Evolutionary conservation across 2,113 vertebrate species (phyloP), one percentile per base, ranked within the genome.

Genomic region (Corynorhinus townsendii): DNA sequence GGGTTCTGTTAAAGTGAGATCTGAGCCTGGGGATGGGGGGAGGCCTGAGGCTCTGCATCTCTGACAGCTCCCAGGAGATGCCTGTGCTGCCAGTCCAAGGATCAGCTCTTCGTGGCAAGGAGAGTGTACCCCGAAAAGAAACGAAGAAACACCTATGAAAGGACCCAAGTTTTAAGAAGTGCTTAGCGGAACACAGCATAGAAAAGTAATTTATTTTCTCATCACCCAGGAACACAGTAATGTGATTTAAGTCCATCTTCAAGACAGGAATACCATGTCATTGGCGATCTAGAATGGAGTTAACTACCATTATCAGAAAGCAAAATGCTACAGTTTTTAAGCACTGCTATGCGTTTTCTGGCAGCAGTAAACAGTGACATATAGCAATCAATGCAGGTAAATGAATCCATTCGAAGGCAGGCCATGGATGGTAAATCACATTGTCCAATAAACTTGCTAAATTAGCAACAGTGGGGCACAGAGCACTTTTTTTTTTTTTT

Each of bases 151-250:
- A 92, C 30, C 45, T 16, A 3, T 71, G 47, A 88, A 96, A 97
- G 84, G 79, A 40, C 1, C 68, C 56, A 56, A 66, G 76, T 88
- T 93, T 89, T 87, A 97, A 95, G 52, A 96, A 94, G 15, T 62
- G 12, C n/a, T 81, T 92, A 64, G 91, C 68, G 86, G 71, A 91
- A 96, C 96, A 76, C 2, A 0, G 86, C 45, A 79, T 19, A 92
- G 80, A 96, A 92, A 98, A 88, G 95, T 89, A 47, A 98, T 97
- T 97, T 97, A 94, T 96, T 97, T 97, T 97, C 54, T 96, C 91
- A 95, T 95, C 90, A 89, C 17, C 33, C 14, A 85, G 62, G 47
- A 96, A 91, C 22, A 96, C 59, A 73, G 52, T n/a, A 69, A 47
- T 2, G 49, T 77, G 14, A 95, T 56, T 94, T 43, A 90, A 94